Evolutionary conservation across 1,140 invertebrate genomes (phyloP), one percentile per base, ranked within the genome.

Genomic region (Cherax destructor): DNA sequence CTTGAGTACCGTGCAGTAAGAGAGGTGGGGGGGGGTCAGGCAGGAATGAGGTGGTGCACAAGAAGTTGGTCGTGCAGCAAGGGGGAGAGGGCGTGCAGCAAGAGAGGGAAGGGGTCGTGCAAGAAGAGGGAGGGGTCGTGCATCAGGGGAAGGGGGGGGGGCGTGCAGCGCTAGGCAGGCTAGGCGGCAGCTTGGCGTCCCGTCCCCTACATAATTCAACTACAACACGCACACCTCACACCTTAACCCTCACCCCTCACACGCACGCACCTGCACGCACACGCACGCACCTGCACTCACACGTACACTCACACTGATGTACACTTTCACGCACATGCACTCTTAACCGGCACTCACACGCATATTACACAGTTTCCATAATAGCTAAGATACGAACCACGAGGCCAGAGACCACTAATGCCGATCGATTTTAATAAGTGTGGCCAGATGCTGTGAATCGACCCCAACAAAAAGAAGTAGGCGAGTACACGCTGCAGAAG

Each of bases 221-320:
- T 11, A n/a, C 76, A n/a, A 49, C 86, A 88, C 86, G 86, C 86
- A 88, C 79, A 78, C 85, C 83, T 85, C 49, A 69, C 83, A 52
- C 47, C 79, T 59, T 50, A 7, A 21, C 21, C 52, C 5, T 4
- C 47, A 21, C 69, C 47, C 16, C 69, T 6, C 69, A 6, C 69
- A 24, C 69, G 21, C 69, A 74, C 65, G 21, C 65, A 13, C 65
- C 30, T 59, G 16, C 56, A 59, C 56, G 56, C 56, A 59, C 56
- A 59, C 16, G 16, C 9, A 9, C 56, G 16, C 16, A 10, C 56
- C 56, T 59, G 56, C 56, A 10, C 56, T 10, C 56, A 59, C 56
- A 59, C 56, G 16, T 16, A 59, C 56, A 59, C 16, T 10, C 56
- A 59, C 56, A 59, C 3, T 10, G 9, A 59, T 16, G 56, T 59